A percentile compares a stretch with the other conserved stretches of the same genome.
Evolutionary conservation across 2,888 invertebrate species (phyloP).

Genomic region (Deroplatys truncata): DNA sequence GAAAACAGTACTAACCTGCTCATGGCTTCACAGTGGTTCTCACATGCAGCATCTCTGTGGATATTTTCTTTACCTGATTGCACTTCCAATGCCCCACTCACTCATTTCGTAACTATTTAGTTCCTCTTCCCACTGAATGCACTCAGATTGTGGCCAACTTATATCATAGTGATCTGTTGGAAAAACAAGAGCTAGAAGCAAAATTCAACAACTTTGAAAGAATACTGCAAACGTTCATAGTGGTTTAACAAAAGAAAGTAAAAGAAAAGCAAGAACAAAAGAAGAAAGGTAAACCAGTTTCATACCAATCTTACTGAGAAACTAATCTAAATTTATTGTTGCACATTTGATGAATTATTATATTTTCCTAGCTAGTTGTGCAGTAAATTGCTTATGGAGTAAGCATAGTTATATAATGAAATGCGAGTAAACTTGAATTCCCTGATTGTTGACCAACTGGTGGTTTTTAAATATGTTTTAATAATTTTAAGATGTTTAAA

Average conservation of each 20-base stretch:
- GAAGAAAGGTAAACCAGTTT: neutral
- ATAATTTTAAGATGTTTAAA: neutral
- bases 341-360: neutral
- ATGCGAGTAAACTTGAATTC: neutral
- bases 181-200: neutral
- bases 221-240: neutral
- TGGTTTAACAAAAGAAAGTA: neutral
- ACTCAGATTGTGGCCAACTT: too few species aligned
- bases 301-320: neutral
- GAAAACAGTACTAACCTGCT: too few species aligned
- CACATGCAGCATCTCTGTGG: too few species aligned
- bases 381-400: neutral
- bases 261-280: too few species aligned
- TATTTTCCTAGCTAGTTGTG: neutral
- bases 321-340: neutral
- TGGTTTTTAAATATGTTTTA: neutral
- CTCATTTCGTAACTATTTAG: too few species aligned
- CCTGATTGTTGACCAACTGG: neutral
- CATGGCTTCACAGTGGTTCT: too few species aligned
- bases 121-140: too few species aligned
- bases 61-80: too few species aligned
- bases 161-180: neutral
- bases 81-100: too few species aligned
- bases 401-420: neutral
- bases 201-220: neutral